These are phyloP conservation scores for Ametastegia equiseti DNA, from an alignment of 2,888 invertebrate genomes.

Conservation along the genomic window DNA sequence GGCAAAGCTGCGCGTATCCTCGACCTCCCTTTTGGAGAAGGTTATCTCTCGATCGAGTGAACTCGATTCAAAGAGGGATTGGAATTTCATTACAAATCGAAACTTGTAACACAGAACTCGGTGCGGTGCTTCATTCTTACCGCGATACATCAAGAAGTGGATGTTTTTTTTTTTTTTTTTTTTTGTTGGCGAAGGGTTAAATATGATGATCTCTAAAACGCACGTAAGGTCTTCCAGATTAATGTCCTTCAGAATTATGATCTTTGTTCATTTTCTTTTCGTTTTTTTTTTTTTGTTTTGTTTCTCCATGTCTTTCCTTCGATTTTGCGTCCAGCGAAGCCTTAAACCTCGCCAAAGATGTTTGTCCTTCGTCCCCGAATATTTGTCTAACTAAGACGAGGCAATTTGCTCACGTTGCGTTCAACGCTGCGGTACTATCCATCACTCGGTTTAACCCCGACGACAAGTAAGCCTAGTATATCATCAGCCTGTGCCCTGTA, in stretches of 20 bases:
- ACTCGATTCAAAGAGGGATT: conserved; percentile 37
- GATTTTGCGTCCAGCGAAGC: not conserved
- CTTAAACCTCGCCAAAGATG: not conserved
- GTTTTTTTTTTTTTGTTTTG: not conserved
- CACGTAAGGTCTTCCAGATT: too few species aligned
- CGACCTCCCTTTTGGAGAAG: conserved; percentile 30
- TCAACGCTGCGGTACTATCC: conserved; percentile 39
- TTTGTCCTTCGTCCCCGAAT: conserved; percentile 29
- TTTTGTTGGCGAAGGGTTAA: too few species aligned
- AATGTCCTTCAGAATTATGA: too few species aligned
- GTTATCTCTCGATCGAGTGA: conserved; percentile 57
- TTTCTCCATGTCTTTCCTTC: not conserved
- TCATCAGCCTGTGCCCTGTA: conserved; percentile 15
- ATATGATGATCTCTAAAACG: too few species aligned
- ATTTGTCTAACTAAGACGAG: conserved; percentile 40
- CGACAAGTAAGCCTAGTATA: conserved; percentile 28
- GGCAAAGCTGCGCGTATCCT: not conserved
- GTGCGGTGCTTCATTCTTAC: not conserved
- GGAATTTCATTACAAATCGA: conserved; percentile 47
- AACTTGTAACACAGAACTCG: conserved; percentile 13
- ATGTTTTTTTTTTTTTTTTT: not conserved
- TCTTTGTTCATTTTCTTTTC: too few species aligned
- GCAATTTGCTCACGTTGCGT: conserved; percentile 39
- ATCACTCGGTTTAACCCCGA: conserved; percentile 43
- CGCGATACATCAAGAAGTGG: not conserved